Percentiles rank a stretch among this genome's conserved stretches.
These are phyloP conservation scores for Microplitis demolitor DNA, from an alignment of 1,140 invertebrate genomes.

Conservation along the genomic window DNA sequence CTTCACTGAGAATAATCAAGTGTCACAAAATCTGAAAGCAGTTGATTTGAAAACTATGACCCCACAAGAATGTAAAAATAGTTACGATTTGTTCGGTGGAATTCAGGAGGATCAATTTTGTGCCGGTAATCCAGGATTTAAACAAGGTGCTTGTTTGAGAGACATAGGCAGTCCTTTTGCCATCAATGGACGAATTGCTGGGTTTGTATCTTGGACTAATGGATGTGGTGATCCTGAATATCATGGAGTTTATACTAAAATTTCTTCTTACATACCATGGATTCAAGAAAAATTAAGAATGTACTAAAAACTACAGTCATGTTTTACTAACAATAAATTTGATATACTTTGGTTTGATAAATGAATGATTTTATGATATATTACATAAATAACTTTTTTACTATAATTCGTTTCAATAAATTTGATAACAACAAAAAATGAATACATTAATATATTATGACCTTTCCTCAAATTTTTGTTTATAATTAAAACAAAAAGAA, in stretches of 20 bases:
- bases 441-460: no score
- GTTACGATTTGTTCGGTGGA: conserved; percentile 27
- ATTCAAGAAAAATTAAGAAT: conserved; percentile 37
- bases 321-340: no score
- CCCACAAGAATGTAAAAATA: conserved; percentile 31
- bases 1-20: neutral
- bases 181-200: conserved; percentile 49
- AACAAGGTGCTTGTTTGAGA: conserved; percentile 61
- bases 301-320: no score
- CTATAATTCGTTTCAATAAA: no score
- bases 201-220: conserved; percentile 66
- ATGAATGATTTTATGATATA: no score
- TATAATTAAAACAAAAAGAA: no score
- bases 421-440: no score
- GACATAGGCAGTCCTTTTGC: conserved; percentile 56
- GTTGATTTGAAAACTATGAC: conserved; percentile 38
- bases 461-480: no score
- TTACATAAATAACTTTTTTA: no score
- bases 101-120: conserved; percentile 54
- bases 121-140: conserved; percentile 55
- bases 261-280: conserved; percentile 56
- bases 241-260: conserved; percentile 64
- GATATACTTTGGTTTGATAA: no score
- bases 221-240: conserved; percentile 59
- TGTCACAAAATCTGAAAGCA: conserved; percentile 25